These are phyloP conservation scores for Dipodomys stephensi DNA, from an alignment of 2,113 vertebrate genomes.

Conservation along the genomic window DNA sequence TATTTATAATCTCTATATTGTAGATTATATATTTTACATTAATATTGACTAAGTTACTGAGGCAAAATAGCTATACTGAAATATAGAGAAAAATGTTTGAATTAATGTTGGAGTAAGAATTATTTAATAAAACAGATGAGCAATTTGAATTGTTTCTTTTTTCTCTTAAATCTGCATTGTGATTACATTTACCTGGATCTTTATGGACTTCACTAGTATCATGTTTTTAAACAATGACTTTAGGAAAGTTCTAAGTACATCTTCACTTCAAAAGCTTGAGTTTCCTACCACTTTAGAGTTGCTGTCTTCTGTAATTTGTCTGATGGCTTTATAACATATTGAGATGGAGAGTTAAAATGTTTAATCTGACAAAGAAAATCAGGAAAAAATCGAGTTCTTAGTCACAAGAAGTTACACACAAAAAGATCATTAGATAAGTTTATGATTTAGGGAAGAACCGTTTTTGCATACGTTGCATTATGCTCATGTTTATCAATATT, in stretches of 20 bases:
- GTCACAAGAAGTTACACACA: conserved; percentile 4
- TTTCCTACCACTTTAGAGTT: conserved; percentile 16
- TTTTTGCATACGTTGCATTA: conserved; percentile 41
- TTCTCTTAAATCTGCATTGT: neutral
- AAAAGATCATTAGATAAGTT: too few relatives aligned
- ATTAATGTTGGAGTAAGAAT: neutral
- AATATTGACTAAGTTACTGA: neutral
- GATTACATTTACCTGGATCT: neutral
- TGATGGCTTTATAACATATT: neutral
- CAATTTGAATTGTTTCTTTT: neutral
- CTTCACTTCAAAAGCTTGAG: neutral
- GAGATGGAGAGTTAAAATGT: neutral
- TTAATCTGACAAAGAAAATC: neutral
- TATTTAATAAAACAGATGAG: neutral
- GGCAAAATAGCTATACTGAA: neutral
- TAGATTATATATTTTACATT: too few relatives aligned
- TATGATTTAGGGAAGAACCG: neutral
- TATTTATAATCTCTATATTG: neutral
- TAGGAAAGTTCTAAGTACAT: neutral
- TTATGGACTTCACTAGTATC: neutral
- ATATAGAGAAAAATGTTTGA: neutral
- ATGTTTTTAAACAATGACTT: neutral
- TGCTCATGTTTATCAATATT: conserved; percentile 57
- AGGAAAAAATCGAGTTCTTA: neutral
- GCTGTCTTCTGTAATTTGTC: conserved; percentile 25